Conservation (phyloP, 2,797 vertebrate genomes). For the Limnodromus scolopaceus region DNA sequence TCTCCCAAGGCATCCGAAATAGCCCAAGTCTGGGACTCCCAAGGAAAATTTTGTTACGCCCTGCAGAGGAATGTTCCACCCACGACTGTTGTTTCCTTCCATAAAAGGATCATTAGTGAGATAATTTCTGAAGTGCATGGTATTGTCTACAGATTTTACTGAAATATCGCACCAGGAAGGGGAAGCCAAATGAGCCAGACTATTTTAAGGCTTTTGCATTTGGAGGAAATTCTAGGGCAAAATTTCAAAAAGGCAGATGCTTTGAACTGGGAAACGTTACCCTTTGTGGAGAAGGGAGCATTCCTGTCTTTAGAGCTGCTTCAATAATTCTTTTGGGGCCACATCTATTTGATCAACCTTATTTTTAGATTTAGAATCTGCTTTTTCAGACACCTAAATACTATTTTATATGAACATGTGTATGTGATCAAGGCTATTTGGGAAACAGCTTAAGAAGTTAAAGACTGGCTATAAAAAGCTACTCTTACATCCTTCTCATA, state of each 20-base stretch:
- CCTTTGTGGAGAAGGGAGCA: not conserved
- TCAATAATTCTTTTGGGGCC: constrained; percentile 34
- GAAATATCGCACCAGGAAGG: constrained; percentile 46
- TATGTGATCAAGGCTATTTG: not conserved
- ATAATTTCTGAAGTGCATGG: constrained; percentile 29
- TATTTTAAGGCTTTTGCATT: constrained; percentile 60
- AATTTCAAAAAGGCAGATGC: constrained; percentile 35
- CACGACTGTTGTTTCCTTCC: constrained; percentile 50
- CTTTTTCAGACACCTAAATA: constrained; percentile 7
- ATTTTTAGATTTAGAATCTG: constrained; percentile 39
- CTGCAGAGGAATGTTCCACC: constrained; percentile 66
- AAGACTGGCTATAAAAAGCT: not conserved
- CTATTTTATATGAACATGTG: not conserved
- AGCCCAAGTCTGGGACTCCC: constrained; percentile 51
- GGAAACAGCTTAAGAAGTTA: not conserved
- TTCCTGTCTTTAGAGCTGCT: constrained; percentile 3
- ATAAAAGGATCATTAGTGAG: constrained; percentile 43
- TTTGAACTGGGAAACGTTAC: constrained; percentile 49
- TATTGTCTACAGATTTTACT: constrained; percentile 32
- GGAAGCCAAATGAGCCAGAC: constrained; percentile 34
- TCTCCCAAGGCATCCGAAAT: constrained; percentile 40
- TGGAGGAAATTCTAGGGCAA: constrained; percentile 63
- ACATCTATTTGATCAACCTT: not conserved
- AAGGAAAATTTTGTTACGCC: constrained; percentile 59
- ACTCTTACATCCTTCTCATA: not conserved